Conservation (phyloP, 2,888 invertebrate genomes). For the Mythimna lalbum region DNA sequence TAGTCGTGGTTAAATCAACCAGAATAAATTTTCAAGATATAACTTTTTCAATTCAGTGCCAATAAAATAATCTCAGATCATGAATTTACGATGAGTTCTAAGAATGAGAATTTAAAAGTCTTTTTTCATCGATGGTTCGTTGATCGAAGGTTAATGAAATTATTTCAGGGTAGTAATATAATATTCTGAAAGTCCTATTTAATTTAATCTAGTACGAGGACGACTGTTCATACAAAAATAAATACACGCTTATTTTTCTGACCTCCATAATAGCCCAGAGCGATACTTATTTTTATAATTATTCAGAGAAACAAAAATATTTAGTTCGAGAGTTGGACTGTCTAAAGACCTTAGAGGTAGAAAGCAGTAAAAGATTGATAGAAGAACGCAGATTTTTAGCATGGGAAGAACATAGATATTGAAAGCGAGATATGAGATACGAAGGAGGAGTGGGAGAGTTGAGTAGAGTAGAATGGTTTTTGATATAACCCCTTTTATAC, state of each 20-base stretch:
- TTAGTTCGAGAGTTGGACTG: not conserved
- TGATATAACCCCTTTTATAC: not conserved
- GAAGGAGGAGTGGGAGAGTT: no score
- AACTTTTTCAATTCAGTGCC: slow-evolving; percentile 4
- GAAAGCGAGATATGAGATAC: no score
- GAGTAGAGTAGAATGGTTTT: no score
- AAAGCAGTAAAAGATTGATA: no score
- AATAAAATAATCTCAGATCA: slow-evolving; percentile 1
- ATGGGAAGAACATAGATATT: no score
- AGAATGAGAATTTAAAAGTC: slow-evolving; percentile 4
- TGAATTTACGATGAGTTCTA: slow-evolving; percentile 26
- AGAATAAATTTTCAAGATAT: slow-evolving; percentile 4
- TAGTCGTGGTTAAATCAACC: not conserved
- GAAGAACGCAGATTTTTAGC: no score
- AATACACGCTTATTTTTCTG: slow-evolving; percentile 30
- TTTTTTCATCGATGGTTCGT: slow-evolving; percentile 9
- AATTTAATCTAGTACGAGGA: slow-evolving; percentile 37
- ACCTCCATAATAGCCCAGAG: slow-evolving; percentile 26
- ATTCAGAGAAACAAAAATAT: slow-evolving; percentile 1
- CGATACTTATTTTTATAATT: slow-evolving; percentile 21
- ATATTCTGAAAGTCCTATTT: slow-evolving; percentile 20
- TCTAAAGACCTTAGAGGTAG: not conserved
- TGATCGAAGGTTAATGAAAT: slow-evolving; percentile 29
- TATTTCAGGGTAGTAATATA: slow-evolving; percentile 21
- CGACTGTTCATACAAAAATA: slow-evolving; percentile 22